Evolutionary conservation across 2,888 invertebrate species (phyloP), one percentile per base, ranked within the genome.

Genomic region (Agrypnus murinus): DNA sequence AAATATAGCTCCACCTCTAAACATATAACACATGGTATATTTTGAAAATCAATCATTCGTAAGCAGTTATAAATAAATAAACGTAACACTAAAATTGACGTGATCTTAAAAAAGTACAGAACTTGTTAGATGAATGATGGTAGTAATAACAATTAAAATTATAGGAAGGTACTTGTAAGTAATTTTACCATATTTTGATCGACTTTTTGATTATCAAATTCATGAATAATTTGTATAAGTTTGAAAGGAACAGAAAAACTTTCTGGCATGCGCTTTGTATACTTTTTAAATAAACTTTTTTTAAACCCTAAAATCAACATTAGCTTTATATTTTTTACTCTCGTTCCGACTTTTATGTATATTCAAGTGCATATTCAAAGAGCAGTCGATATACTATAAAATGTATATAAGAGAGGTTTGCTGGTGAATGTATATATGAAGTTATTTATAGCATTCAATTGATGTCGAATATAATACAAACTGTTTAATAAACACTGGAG

Each of bases 401-500:
- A 58, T 55, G 36, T 59, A 38, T 60, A 38, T 57, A 65, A 12
- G 38, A 45, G 45, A 65, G 57, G 43, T 40, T 45, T 57, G 53
- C 43, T n/a, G 50, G 7, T 31, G 40, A 48, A 36, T 65, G n/a
- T 65, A 50, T 59, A 66, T 38, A 50, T 50, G 48, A 59, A 58
- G 66, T 66, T 66, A 66, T 66, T 66, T 58, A 66, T 66, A 66
- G 66, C 48, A 17, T 58, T 59, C 66, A 66, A 66, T 66, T 59
- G 66, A 66, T 66, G 66, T 66, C 36, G 43, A 58, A 58, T 46
- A 46, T 65, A 57, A 66, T 66, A 60, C 66, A 48, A 45, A 57
- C 65, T 34, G 65, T 65, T 45, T 57, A 43, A 65, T 57, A 65
- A 65, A 65, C 65, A 65, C 57, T 38, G 31, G 40, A 50, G 46